Percentiles rank a stretch among this genome's conserved stretches.
These are phyloP conservation scores for Hedychridium roseum DNA, from an alignment of 2,888 invertebrate genomes.

Conservation along the genomic window DNA sequence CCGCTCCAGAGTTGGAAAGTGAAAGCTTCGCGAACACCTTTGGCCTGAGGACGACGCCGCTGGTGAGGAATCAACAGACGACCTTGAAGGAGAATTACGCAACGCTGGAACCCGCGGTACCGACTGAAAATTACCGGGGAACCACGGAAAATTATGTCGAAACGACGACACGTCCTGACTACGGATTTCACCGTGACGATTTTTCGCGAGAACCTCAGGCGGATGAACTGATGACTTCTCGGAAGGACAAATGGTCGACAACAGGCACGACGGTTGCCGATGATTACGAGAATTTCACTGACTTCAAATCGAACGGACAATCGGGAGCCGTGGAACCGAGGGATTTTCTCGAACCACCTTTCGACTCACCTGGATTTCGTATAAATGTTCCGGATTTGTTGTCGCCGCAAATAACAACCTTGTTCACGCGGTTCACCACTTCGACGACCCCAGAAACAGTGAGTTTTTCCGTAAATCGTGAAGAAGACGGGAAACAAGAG, in stretches of 20 bases:
- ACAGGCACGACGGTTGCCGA: too few species aligned
- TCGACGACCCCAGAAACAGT: background rate
- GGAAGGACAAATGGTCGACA: too few species aligned
- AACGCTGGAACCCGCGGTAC: background rate
- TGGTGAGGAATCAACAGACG: conserved; percentile 4
- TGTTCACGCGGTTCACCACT: conserved; percentile 12
- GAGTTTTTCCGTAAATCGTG: too few species aligned
- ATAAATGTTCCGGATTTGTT: conserved; percentile 38
- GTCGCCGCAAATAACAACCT: conserved; percentile 9
- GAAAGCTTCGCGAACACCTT: conserved; percentile 1
- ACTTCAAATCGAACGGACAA: too few species aligned
- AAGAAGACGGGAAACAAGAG: too few species aligned
- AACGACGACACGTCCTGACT: conserved; percentile 3
- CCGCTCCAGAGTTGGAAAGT: background rate
- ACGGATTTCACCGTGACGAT: background rate
- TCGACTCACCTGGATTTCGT: conserved; percentile 27
- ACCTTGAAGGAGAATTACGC: conserved; percentile 3
- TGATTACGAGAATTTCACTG: too few species aligned
- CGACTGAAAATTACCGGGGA: background rate
- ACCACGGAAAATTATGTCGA: background rate
- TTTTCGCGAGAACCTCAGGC: too few species aligned
- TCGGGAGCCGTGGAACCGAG: conserved; percentile 17
- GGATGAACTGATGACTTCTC: too few species aligned
- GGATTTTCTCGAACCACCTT: conserved; percentile 30
- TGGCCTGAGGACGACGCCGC: background rate